phyloP scores from a whole-genome alignment of 1,140 invertebrate species.

The Telenomus remus region DNA sequence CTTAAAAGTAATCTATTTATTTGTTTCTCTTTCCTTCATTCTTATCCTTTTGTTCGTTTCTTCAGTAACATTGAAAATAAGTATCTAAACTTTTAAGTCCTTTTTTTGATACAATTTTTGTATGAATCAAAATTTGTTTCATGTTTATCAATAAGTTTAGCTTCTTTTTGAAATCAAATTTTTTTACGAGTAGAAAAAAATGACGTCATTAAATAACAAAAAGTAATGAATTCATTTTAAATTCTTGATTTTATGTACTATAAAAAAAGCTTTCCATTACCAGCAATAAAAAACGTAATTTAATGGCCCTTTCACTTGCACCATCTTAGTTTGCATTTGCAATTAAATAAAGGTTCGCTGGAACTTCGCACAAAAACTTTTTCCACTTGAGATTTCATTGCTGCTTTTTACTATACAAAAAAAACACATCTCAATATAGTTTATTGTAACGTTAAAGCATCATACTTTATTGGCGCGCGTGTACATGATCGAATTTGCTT shows the following conservation, averaged over 20 bases:
- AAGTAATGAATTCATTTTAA: too few relatives aligned
- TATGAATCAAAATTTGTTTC: too few relatives aligned
- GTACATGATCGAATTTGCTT: constrained; percentile 73
- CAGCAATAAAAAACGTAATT: constrained; percentile 23
- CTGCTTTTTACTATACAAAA: background rate
- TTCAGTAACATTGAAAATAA: constrained; percentile 62
- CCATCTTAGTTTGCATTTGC: constrained; percentile 21
- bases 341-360: constrained; percentile 20
- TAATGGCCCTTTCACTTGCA: constrained; percentile 24
- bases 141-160: too few relatives aligned
- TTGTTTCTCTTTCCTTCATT: constrained; percentile 42
- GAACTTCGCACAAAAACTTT: constrained; percentile 1
- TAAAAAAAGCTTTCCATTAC: constrained; percentile 15
- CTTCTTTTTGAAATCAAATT: too few relatives aligned
- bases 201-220: too few relatives aligned
- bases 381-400: too few relatives aligned
- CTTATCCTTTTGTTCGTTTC: constrained; percentile 60
- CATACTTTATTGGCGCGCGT: constrained; percentile 55
- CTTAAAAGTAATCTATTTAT: constrained; percentile 42
- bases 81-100: too few relatives aligned
- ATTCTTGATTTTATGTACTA: constrained; percentile 39
- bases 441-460: constrained; percentile 5
- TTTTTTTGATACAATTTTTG: too few relatives aligned
- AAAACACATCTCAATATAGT: background rate
- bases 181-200: too few relatives aligned